Conservation (phyloP, 2,797 vertebrate genomes). For the Amniataba percoides region DNA sequence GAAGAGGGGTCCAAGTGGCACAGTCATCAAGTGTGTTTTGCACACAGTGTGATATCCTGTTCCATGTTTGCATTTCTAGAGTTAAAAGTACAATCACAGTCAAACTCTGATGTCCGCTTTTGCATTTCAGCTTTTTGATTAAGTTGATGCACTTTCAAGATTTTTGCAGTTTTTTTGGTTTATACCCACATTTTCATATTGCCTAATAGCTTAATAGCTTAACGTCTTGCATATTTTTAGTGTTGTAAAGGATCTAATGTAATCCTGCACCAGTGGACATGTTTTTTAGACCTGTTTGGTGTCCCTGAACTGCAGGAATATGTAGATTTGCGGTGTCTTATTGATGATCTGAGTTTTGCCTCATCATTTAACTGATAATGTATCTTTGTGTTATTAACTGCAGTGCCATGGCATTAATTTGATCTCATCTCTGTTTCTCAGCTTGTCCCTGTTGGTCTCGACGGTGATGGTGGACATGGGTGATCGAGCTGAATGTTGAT, state of each 20-base stretch:
- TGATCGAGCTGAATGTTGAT: conserved; percentile 46
- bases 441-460: conserved; percentile 47
- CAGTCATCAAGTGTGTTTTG: conserved; percentile 18
- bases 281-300: background rate
- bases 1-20: background rate
- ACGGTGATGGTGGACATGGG: conserved; percentile 60
- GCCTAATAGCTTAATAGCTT: background rate
- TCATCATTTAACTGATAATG: background rate
- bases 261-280: background rate
- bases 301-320: background rate
- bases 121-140: background rate
- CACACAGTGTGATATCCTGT: background rate
- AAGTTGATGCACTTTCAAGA: too few relatives aligned
- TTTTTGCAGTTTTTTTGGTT: too few relatives aligned
- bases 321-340: background rate
- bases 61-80: background rate
- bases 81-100: background rate
- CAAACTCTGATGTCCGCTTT: background rate
- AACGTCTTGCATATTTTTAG: background rate
- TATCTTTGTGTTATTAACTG: background rate
- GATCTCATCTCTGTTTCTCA: conserved; percentile 35
- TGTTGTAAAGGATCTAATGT: background rate
- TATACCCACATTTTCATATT: background rate
- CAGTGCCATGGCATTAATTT: background rate
- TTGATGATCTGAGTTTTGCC: background rate